Evolutionary conservation across 2,797 vertebrate genomes (phyloP), one percentile per base, ranked within the genome.

Genomic region (Cetoscarus ocellatus): DNA sequence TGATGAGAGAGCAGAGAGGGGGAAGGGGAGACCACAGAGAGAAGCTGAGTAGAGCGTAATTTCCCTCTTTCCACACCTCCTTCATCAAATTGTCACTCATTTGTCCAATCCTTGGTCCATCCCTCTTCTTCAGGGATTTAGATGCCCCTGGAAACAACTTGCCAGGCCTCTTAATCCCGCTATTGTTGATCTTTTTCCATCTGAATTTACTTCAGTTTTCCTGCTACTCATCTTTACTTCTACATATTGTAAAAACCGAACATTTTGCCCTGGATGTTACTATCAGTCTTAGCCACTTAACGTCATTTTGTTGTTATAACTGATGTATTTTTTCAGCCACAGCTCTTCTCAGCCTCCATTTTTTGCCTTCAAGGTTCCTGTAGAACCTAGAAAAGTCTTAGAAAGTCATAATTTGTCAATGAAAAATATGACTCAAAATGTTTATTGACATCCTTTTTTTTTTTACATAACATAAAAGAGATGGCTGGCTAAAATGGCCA

Each of bases 21-120:
- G 67, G 69, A 56, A 36, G 55, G 85, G 35, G 39, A 67, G 67
- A 43, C 36, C 40, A 42, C 70, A 61, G 75, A 84, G 84, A 87
- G 52, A 54, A 27, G 27, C 27, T 27, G 88, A 80, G 83, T 27
- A 27, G 85, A 86, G 77, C 86, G 87, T 91, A 89, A 94, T 95
- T 93, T 93, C 80, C 85, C 82, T 89, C 86, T 91, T 92, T 90
- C 83, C 84, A 80, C 62, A 61, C 85, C 86, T 87, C 79, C 84
- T 89, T 93, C 91, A 93, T 93, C 91, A 92, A 88, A 80, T 86
- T 94, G 93, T 94, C 94, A 93, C 69, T 94, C 86, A 91, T 80
- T 66, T 65, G 75, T 83, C 82, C 76, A 50, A 79, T 60, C 67
- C 35, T 43, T 49, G 14, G 52, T 74, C 67, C 70, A 73, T 78